phyloP scores from a whole-genome alignment of 2,888 invertebrate species.

The Trissolcus brochymenae region DNA sequence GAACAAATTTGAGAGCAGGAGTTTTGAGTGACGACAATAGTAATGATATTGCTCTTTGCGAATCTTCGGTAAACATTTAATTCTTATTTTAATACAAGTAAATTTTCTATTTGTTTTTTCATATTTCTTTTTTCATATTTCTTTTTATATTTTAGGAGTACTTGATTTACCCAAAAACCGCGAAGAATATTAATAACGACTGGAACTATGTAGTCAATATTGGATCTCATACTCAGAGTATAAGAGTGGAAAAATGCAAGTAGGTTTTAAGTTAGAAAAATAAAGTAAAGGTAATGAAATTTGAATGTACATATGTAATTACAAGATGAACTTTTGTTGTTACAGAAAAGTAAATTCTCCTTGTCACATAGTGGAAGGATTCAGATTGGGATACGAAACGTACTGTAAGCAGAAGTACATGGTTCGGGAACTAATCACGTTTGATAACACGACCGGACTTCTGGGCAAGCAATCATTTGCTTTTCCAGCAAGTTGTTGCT shows the following conservation, averaged over 20 bases:
- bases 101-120: not conserved
- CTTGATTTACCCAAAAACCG: constrained; percentile 30
- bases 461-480: constrained; percentile 23
- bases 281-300: not conserved
- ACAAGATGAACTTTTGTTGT: not conserved
- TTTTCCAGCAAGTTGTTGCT: constrained; percentile 44
- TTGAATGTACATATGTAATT: too few relatives aligned
- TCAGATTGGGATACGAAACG: constrained; percentile 26
- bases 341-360: constrained; percentile 19
- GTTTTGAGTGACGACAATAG: not conserved
- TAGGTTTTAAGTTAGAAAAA: constrained; percentile 3
- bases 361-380: constrained; percentile 15
- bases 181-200: constrained; percentile 21
- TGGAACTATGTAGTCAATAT: constrained; percentile 29
- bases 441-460: constrained; percentile 13
- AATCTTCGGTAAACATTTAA: not conserved
- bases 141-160: constrained; percentile 14
- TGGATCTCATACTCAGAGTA: constrained; percentile 26
- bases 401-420: constrained; percentile 43
- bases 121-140: not conserved
- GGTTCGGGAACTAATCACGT: constrained; percentile 28
- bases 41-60: not conserved
- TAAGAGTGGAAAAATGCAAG: constrained; percentile 31
- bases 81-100: not conserved
- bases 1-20: not conserved